These are phyloP conservation scores for Sepioteuthis lessoniana DNA, from an alignment of 2,888 invertebrate genomes.

Conservation along the genomic window DNA sequence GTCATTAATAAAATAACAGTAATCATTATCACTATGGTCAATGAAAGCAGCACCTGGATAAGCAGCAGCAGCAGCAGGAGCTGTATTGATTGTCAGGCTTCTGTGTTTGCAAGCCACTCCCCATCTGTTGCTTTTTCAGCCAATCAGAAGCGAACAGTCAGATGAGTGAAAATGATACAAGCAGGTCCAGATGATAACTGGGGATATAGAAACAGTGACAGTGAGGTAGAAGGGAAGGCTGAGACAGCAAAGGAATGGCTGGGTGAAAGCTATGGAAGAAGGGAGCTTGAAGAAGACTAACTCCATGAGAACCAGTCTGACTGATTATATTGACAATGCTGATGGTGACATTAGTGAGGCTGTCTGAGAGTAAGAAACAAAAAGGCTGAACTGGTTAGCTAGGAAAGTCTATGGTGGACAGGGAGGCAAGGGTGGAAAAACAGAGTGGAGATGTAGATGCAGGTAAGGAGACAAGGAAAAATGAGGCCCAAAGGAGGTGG, in stretches of 20 bases:
- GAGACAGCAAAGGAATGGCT: not conserved
- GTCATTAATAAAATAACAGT: not conserved
- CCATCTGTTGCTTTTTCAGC: slow-evolving; percentile 6
- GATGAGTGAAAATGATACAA: not conserved
- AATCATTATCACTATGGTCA: not conserved
- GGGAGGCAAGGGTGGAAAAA: not conserved
- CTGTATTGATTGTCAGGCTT: not conserved
- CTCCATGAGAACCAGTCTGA: not conserved
- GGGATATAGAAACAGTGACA: not conserved
- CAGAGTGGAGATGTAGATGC: not conserved
- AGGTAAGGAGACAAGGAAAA: not conserved
- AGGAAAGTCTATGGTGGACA: not conserved
- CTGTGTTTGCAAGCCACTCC: not conserved
- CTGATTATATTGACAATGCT: not conserved
- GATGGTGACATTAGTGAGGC: not conserved
- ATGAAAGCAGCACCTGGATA: not conserved
- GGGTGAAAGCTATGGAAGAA: not conserved
- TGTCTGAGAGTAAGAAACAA: not conserved
- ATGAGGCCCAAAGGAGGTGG: not conserved
- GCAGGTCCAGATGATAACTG: not conserved
- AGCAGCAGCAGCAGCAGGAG: not conserved
- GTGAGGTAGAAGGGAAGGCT: not conserved
- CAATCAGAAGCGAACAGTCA: not conserved
- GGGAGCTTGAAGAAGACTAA: not conserved
- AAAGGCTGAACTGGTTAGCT: not conserved